A percentile compares a stretch with the other conserved stretches of the same genome.
phyloP scores from a whole-genome alignment of 1,140 invertebrate genomes.

The Myzus persicae region DNA sequence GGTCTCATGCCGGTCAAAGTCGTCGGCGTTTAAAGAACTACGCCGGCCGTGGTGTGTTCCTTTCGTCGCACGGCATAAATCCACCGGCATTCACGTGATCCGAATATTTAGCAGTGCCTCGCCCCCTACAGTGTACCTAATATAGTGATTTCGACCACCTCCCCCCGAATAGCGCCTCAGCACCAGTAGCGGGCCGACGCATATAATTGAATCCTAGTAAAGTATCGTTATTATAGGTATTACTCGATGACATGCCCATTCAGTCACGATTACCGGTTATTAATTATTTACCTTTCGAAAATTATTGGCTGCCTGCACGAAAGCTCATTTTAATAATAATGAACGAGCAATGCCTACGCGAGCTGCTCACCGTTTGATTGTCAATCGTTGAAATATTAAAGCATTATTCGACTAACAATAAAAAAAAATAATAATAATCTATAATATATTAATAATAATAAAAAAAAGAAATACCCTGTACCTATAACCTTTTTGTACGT shows the following conservation, averaged over 20 bases:
- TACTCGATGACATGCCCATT: conserved; percentile 28
- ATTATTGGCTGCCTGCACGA: conserved; percentile 31
- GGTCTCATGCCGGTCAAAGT: conserved; percentile 44
- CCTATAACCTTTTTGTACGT: not conserved
- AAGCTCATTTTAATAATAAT: conserved; percentile 17
- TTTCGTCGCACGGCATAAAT: conserved; percentile 4
- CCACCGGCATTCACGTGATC: conserved; percentile 14
- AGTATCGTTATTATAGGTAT: conserved; percentile 34
- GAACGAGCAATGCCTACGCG: not conserved
- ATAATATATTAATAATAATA: not conserved
- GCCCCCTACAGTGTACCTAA: not conserved
- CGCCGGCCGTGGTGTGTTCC: not conserved
- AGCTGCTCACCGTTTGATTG: not conserved
- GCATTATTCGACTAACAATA: not conserved
- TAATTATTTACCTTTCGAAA: conserved; percentile 46
- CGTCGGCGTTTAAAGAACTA: not conserved
- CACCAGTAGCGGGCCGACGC: not conserved
- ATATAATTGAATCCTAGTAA: conserved; percentile 45
- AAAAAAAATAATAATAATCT: not conserved
- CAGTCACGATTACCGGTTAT: conserved; percentile 50
- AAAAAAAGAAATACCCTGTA: not conserved
- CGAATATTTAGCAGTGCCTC: not conserved
- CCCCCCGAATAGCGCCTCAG: not conserved
- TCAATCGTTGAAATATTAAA: not conserved
- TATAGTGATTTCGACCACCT: conserved; percentile 36